Conservation (phyloP, 1,140 invertebrate species). For the Lithobius niger region DNA sequence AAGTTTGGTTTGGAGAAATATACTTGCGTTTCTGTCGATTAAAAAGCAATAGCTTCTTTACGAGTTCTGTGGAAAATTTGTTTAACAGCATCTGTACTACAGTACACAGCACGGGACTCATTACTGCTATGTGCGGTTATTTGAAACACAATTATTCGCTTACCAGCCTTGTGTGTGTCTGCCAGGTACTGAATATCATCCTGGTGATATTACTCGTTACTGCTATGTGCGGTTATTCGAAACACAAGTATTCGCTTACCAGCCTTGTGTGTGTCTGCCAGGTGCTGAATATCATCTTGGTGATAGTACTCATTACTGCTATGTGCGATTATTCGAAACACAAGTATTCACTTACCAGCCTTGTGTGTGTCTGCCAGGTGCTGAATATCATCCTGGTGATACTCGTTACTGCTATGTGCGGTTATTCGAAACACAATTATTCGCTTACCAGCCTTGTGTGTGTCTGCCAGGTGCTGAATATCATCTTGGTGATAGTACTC, state of each 20-base stretch:
- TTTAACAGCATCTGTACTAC: not conserved
- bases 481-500: constrained; percentile 83
- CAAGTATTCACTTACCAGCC: constrained; percentile 38
- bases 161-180: too few species aligned
- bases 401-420: too few species aligned
- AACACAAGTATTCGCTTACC: constrained; percentile 33
- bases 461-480: constrained; percentile 60
- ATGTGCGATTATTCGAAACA: too few species aligned
- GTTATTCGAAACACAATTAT: too few species aligned
- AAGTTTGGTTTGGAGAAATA: not conserved
- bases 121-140: not conserved
- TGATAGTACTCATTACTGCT: constrained; percentile 91
- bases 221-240: too few species aligned
- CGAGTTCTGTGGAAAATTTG: too few species aligned
- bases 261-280: constrained; percentile 72
- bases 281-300: constrained; percentile 60
- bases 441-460: constrained; percentile 53
- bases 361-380: constrained; percentile 71
- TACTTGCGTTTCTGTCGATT: too few species aligned
- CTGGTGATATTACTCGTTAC: too few species aligned
- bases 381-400: constrained; percentile 66
- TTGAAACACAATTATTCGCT: not conserved
- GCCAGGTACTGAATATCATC: too few species aligned
- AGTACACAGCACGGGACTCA: not conserved
- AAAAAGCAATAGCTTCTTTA: not conserved